phyloP scores from a whole-genome alignment of 1,140 invertebrate species.

The Lerema accius region DNA sequence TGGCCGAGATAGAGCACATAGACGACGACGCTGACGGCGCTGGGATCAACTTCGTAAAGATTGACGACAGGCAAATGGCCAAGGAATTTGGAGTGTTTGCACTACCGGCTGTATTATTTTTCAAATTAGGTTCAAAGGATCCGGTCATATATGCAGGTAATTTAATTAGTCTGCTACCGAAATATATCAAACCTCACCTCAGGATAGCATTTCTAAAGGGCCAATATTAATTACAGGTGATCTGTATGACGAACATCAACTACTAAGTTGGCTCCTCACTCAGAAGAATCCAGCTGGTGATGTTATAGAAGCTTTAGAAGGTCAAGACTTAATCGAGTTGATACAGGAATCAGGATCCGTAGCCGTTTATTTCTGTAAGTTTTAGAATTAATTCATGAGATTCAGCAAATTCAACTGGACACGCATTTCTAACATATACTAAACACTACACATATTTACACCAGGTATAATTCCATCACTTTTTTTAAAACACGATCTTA shows the following conservation, averaged over 20 bases:
- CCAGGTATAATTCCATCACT: background rate
- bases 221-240: constrained; percentile 85
- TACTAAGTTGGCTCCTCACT: constrained; percentile 94
- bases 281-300: constrained; percentile 96
- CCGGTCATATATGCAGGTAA: constrained; percentile 96
- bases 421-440: constrained; percentile 3
- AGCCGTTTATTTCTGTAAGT: constrained; percentile 97
- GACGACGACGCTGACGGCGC: constrained; percentile 96
- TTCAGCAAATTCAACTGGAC: background rate
- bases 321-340: constrained; percentile 90
- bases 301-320: constrained; percentile 94
- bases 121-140: constrained; percentile 93
- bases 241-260: constrained; percentile 93
- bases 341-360: constrained; percentile 93
- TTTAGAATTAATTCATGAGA: constrained; percentile 3
- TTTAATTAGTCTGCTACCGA: too few relatives aligned
- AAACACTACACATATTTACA: constrained; percentile 6
- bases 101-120: constrained; percentile 94
- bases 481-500: constrained; percentile 7
- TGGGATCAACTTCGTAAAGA: constrained; percentile 96
- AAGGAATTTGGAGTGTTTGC: constrained; percentile 95
- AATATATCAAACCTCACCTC: too few relatives aligned
- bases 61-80: constrained; percentile 93
- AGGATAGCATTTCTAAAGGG: too few relatives aligned
- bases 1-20: constrained; percentile 95